Base-by-base conservation (phyloP, 53 echinoderm and acorn worm species). In the Patiria pectinifera region DNA sequence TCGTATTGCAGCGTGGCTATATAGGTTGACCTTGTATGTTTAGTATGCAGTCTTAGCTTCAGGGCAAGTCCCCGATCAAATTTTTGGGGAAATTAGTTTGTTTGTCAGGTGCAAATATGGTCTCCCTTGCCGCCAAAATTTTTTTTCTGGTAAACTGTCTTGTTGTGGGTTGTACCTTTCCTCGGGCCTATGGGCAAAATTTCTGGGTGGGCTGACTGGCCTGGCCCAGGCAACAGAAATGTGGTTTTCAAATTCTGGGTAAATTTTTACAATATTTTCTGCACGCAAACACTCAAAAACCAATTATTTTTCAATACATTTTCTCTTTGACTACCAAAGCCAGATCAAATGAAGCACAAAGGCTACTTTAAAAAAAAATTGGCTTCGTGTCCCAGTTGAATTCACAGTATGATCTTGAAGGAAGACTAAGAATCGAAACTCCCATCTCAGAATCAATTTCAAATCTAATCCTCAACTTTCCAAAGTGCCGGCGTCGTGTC, bases 61-160 rank as follows among this genome's bases (percentile, higher is more conserved):
- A 81, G 90, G 90, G 90, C 81, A 90, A 69, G 81, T 77, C 53
- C 49, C 18, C 46, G 79, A 80, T 80, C 80, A 62, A 66, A 90
- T 80, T 90, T 62, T 80, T 90, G 81, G 81, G 80, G 22, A 90
- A 90, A 90, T 90, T 90, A 90, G 90, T 90, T 90, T 90, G 90
- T 90, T 90, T 90, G 90, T 90, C 90, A 90, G 90, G 90, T 90
- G 90, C 90, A 90, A 90, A 79, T 80, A 18, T 62, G 21, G 72
- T 18, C 77, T 80, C 90, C 48, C 89, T 63, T 13, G 44, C 44
- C 16, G 21, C 45, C 18, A 77, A 77, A 88, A 78, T 11, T 2
- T 25, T 62, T 35, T 0, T 35, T 35, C 35, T 35, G 35, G 69
- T 47, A 44, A 87, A 87, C 23, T 80, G 66, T n/a, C 66, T 46